Percentiles rank a stretch among this genome's conserved stretches.
Evolutionary conservation across 2,888 invertebrate species (phyloP).

Genomic region (Euplagia quadripunctaria): DNA sequence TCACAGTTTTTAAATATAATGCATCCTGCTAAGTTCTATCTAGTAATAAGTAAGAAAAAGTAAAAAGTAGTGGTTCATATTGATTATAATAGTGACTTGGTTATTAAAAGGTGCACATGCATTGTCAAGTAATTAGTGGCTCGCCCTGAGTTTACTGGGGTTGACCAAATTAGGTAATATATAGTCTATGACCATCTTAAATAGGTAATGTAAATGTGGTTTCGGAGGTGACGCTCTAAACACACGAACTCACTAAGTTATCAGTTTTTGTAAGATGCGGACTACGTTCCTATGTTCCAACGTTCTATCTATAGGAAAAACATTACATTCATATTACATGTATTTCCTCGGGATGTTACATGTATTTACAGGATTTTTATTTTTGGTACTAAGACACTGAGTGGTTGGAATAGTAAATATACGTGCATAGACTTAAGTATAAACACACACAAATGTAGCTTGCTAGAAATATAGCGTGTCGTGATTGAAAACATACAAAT

Average conservation of each 20-base stretch:
- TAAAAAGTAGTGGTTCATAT: no score
- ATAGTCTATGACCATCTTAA: neutral
- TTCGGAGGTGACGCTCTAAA: no score
- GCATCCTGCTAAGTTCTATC: neutral
- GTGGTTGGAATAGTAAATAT: conserved; percentile 17
- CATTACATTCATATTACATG: no score
- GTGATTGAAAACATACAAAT: conserved; percentile 20
- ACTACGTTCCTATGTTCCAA: no score
- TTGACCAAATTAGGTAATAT: neutral
- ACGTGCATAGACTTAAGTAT: conserved; percentile 12
- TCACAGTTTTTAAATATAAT: neutral
- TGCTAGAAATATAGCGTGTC: conserved; percentile 13
- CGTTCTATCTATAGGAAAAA: no score
- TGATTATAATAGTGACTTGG: no score
- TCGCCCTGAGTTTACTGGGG: neutral
- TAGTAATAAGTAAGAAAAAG: neutral
- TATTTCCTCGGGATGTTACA: neutral
- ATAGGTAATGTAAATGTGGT: no score
- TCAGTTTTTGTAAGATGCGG: no score
- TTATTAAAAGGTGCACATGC: no score
- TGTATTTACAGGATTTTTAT: conserved; percentile 8
- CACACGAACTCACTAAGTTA: no score
- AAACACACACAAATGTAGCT: conserved; percentile 23
- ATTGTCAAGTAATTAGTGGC: neutral
- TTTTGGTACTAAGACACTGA: conserved; percentile 39